Base-by-base conservation (phyloP, 2,113 vertebrate species). In the Neofelis nebulosa region DNA sequence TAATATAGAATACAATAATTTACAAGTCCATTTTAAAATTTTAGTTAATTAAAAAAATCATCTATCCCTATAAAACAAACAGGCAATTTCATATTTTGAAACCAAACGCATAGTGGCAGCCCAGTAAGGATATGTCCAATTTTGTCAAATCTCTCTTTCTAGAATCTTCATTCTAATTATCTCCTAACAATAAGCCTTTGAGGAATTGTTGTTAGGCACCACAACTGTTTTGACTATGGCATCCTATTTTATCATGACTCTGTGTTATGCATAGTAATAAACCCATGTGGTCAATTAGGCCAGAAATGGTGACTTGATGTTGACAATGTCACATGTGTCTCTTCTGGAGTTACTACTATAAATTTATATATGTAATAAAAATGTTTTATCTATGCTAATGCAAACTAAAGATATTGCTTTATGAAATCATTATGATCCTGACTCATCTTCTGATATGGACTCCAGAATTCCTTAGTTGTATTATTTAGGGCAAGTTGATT, bases 271-370 rank as follows among this genome's bases (percentile, higher is more conserved):
- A 63, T 21, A 33, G 19, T 29, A 25, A 66, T 71, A 57, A 41
- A 73, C 3, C 8, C 10, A 41, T 4, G 1, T 48, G 45, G 13
- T 63, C 31, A 38, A 88, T 76, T 88, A 89, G 86, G 3, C 73
- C 87, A 81, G 74, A 90, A 74, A 89, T 87, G 57, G 31, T 12
- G 36, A 91, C 89, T 96, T 94, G 74, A 41, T 78, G n/a, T 16
- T 71, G 11, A 83, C 6, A 52, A 57, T 38, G 5, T 14, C 27
- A 10, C 33, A 78, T 66, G 63, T 48, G 65, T 94, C 18, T 78
- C 18, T 65, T 71, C 9, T 12, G 2, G 5, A 65, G 7, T 50
- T 84, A 23, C 41, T 45, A 45, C 69, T 68, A 79, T 33, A 71
- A 4, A 55, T 31, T 23, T 78, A 15, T 45, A 14, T 12, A 71